Conservation (phyloP, 2,797 vertebrate species). For the Periparus ater region DNA sequence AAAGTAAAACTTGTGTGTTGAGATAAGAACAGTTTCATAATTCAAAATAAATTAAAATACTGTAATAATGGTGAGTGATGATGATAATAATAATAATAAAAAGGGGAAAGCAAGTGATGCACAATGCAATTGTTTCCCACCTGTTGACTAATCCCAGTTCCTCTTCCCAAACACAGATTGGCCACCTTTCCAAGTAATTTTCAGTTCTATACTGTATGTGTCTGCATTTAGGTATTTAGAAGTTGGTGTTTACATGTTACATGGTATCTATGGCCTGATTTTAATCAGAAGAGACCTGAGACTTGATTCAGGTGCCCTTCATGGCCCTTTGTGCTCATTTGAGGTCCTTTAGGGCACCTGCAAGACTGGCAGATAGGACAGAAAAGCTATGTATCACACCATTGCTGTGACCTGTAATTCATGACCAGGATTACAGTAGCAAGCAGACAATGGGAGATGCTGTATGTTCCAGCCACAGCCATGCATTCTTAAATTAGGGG, state of each 20-base stretch:
- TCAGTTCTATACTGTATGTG: background rate
- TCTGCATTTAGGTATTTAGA: background rate
- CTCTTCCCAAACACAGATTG: background rate
- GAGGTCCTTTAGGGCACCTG: background rate
- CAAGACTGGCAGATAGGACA: background rate
- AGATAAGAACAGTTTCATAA: background rate
- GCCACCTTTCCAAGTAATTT: background rate
- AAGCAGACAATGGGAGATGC: background rate
- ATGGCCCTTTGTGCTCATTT: background rate
- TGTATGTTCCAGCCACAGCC: background rate
- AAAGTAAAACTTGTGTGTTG: background rate
- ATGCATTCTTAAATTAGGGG: background rate
- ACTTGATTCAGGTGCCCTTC: background rate
- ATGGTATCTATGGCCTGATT: background rate
- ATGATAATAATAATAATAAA: background rate
- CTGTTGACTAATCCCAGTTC: accelerated
- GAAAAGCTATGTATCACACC: background rate
- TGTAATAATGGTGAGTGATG: too few relatives aligned
- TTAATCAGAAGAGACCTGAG: background rate
- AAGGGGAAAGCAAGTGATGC: background rate
- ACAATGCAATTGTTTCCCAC: background rate
- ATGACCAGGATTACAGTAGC: background rate
- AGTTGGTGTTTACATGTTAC: background rate
- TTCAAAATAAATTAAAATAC: background rate
- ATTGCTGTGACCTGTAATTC: background rate